Conservation (phyloP, 2,797 vertebrate species). For the Tinamus major region DNA sequence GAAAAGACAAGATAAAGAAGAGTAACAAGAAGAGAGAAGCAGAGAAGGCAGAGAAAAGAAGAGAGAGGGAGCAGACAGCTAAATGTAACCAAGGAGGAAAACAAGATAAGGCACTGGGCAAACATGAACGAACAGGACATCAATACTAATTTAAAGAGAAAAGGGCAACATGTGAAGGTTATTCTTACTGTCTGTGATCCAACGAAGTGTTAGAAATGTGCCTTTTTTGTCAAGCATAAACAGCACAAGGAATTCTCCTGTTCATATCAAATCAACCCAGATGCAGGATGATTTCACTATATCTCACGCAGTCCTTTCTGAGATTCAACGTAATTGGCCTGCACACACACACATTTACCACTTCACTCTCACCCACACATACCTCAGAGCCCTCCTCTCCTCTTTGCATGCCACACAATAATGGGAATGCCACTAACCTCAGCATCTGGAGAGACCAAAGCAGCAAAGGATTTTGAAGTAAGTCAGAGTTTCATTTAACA, state of each 20-base stretch:
- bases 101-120: conserved; percentile 42
- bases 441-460: background rate
- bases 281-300: background rate
- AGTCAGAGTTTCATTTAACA: conserved; percentile 32
- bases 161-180: conserved; percentile 49
- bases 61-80: background rate
- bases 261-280: conserved; percentile 15
- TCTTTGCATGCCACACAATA: background rate
- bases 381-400: background rate
- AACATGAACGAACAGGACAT: conserved; percentile 37
- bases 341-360: background rate
- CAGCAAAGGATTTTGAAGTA: background rate
- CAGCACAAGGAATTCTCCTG: conserved; percentile 38
- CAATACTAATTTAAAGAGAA: conserved; percentile 52
- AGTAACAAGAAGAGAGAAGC: background rate
- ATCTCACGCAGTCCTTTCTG: background rate
- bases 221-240: conserved; percentile 44
- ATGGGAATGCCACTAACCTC: background rate
- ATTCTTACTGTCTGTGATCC: conserved; percentile 43
- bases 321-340: accelerated
- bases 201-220: conserved; percentile 44
- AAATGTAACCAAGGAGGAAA: conserved; percentile 32
- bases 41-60: background rate
- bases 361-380: background rate
- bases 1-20: background rate